Evolutionary conservation across 2,113 vertebrate species (phyloP), one percentile per base, ranked within the genome.

Genomic region (rat (Rattus norvegicus)): DNA sequence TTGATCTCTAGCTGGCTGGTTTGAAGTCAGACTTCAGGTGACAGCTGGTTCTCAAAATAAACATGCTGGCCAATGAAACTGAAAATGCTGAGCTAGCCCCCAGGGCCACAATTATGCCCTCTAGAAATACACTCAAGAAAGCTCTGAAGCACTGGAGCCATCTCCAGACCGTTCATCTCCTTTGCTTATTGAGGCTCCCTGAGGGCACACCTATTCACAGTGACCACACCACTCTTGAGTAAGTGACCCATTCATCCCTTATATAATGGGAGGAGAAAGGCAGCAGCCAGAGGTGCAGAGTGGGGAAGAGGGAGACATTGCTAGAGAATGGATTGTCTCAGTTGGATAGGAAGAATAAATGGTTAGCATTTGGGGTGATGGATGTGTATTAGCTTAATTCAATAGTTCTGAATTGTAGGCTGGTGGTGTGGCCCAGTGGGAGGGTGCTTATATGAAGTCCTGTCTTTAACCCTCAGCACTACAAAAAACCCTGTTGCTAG

Each of bases 1-100:
- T 95, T 85, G 47, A 54, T 92, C 49, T 65, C 22, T 75, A 81
- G 70, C n/a, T 47, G 16, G 24, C 24, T 94, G 86, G 88, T 93
- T 9, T 92, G 93, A 96, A 92, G 77, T 81, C 89, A 88, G 22
- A n/a, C 36, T 47, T 89, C 20, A 56, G 14, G 36, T 91, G 56
- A 85, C 79, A 94, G 47, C 16, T 87, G 33, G 92, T 80, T 81
- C 8, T 39, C 54, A 39, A 85, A 90, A 63, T 70, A 28, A 80
- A 77, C 49, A 47, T 49, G 16, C 72, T 88, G 69, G 54, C 56
- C 52, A 73, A n/a, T 76, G 67, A 91, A 86, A 92, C 19, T 70
- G 47, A 92, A n/a, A 24, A 7, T 39, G 36, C 61, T 73, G 67
- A 94, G 61, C 43, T 30, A 83, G 19, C 83, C 80, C 75, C 36